Conservation (phyloP, 92 coral and sea anemone genomes). For the Ricordea florida region DNA sequence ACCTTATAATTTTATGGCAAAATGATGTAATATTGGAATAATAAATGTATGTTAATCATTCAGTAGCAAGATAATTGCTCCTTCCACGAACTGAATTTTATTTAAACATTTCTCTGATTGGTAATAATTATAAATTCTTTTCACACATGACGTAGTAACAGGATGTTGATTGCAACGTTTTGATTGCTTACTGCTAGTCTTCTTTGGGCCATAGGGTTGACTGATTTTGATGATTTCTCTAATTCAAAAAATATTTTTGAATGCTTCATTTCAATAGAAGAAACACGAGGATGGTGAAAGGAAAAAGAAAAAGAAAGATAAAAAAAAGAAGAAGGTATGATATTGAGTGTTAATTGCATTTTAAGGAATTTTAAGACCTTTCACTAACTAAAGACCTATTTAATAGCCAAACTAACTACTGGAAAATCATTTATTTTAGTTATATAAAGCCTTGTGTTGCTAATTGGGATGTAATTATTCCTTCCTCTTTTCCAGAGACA, state of each 20-base stretch:
- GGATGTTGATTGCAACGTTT: no score
- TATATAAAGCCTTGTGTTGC: neutral
- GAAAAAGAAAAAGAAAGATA: conserved; percentile 80
- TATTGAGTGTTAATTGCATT: neutral
- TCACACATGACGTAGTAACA: neutral
- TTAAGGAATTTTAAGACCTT: neutral
- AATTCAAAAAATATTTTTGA: neutral
- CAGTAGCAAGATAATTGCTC: neutral
- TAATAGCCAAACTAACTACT: neutral
- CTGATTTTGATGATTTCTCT: neutral
- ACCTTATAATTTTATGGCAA: no score
- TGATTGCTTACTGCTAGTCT: neutral
- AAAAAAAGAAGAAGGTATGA: conserved; percentile 78
- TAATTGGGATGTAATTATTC: neutral
- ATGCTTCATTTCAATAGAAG: conserved; percentile 58
- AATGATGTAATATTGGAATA: neutral
- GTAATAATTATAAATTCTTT: neutral
- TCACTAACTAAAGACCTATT: neutral
- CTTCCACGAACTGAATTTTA: no score
- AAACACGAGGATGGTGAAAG: conserved; percentile 86
- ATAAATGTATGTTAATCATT: neutral
- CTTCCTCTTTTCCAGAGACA: conserved; percentile 38
- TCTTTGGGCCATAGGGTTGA: neutral
- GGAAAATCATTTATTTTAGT: neutral
- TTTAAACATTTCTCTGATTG: neutral